These are phyloP conservation scores for Hyles vespertilio DNA, from an alignment of 1,140 invertebrate genomes.

Conservation along the genomic window DNA sequence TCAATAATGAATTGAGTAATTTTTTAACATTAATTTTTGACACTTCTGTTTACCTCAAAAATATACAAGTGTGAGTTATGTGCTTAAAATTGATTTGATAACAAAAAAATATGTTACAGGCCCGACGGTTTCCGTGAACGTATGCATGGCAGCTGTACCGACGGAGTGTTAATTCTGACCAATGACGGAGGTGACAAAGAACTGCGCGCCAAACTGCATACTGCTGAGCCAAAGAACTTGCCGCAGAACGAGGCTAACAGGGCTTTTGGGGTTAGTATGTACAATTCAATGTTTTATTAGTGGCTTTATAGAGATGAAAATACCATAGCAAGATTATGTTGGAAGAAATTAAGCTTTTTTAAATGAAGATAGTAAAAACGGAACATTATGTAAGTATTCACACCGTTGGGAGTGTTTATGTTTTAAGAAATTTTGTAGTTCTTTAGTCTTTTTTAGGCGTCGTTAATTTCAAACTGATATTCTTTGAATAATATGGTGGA, in stretches of 20 bases:
- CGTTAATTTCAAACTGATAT: too few relatives aligned
- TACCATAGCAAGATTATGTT: neutral
- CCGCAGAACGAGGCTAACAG: constrained; percentile 58
- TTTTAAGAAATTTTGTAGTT: too few relatives aligned
- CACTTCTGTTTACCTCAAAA: too few relatives aligned
- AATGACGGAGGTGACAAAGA: constrained; percentile 23
- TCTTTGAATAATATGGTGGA: too few relatives aligned
- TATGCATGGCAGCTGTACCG: constrained; percentile 26
- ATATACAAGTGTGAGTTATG: too few relatives aligned
- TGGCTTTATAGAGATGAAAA: neutral
- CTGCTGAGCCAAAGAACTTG: constrained; percentile 27
- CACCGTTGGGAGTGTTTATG: too few relatives aligned
- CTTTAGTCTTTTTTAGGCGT: too few relatives aligned
- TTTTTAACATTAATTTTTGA: too few relatives aligned
- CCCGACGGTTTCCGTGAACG: constrained; percentile 42
- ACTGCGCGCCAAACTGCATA: constrained; percentile 32
- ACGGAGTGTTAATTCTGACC: constrained; percentile 26
- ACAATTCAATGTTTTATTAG: neutral
- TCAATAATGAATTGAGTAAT: neutral
- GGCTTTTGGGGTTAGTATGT: constrained; percentile 44
- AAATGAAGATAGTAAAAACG: too few relatives aligned
- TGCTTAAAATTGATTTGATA: neutral
- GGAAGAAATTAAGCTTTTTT: neutral
- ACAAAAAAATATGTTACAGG: constrained; percentile 27
- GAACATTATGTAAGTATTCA: too few relatives aligned